A percentile compares a stretch with the other conserved stretches of the same genome.
phyloP scores from a whole-genome alignment of 2,113 vertebrate species.

The Talpa occidentalis region DNA sequence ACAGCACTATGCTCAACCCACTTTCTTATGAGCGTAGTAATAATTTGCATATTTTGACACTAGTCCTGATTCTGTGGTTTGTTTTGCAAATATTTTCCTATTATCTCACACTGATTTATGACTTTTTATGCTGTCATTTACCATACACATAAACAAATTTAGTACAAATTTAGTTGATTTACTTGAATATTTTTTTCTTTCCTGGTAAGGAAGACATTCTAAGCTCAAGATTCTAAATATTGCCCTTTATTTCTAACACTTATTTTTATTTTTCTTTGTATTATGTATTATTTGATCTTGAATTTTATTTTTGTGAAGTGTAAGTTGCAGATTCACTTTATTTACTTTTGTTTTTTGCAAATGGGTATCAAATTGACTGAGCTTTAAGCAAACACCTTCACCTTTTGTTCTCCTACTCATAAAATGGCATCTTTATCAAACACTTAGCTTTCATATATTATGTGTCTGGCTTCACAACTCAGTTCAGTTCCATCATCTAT shows the following conservation, averaged over 20 bases:
- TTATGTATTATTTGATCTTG: neutral
- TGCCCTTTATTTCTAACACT: neutral
- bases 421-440: slow-evolving; percentile 17
- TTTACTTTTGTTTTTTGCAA: neutral
- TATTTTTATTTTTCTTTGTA: neutral
- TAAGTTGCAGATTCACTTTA: neutral
- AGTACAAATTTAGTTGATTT: neutral
- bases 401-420: neutral
- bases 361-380: neutral
- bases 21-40: neutral
- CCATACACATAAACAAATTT: neutral
- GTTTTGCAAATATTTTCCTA: neutral
- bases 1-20: too few relatives aligned
- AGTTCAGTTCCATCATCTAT: neutral
- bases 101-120: neutral
- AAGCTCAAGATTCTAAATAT: neutral
- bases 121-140: neutral
- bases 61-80: neutral
- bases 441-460: neutral
- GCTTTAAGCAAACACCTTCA: neutral
- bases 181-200: neutral
- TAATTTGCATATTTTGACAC: neutral
- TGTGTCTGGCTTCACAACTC: neutral
- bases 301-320: neutral
- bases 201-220: neutral